Evolutionary conservation across 2,113 vertebrate species (phyloP).

Genomic region (Heliornis fulica): DNA sequence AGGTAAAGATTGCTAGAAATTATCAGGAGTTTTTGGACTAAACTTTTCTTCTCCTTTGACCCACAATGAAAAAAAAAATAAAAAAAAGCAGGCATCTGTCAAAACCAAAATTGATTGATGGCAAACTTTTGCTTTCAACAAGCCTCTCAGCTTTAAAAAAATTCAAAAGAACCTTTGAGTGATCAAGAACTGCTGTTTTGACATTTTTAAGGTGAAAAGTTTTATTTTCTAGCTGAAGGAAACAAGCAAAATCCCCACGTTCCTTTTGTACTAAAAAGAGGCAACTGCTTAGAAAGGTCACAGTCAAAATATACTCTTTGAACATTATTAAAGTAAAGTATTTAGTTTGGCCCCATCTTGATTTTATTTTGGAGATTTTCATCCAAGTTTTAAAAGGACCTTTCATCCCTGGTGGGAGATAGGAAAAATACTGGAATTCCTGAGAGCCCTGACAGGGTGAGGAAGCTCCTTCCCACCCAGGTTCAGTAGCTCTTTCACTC

Average conservation of each 20-base stretch:
- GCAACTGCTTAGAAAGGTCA: slow-evolving; percentile 21
- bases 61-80: background rate
- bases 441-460: background rate
- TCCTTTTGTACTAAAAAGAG: slow-evolving; percentile 21
- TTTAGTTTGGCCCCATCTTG: slow-evolving; percentile 45
- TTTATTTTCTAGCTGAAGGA: slow-evolving; percentile 48
- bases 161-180: background rate
- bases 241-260: background rate
- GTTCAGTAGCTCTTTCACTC: background rate
- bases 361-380: slow-evolving; percentile 37
- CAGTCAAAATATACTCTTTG: slow-evolving; percentile 36
- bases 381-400: slow-evolving; percentile 18
- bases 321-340: slow-evolving; percentile 66
- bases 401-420: background rate
- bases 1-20: background rate
- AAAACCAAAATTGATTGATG: slow-evolving; percentile 5
- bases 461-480: background rate
- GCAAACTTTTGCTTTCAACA: background rate
- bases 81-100: background rate
- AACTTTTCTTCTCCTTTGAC: background rate
- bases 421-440: slow-evolving; percentile 38
- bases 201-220: slow-evolving; percentile 29
- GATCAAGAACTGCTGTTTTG: slow-evolving; percentile 13
- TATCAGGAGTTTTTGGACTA: background rate
- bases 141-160: background rate